These are phyloP conservation scores for Chondrosia reniformis DNA, from an alignment of 37 sponge, comb jelly and placozoan genomes.

Conservation along the genomic window DNA sequence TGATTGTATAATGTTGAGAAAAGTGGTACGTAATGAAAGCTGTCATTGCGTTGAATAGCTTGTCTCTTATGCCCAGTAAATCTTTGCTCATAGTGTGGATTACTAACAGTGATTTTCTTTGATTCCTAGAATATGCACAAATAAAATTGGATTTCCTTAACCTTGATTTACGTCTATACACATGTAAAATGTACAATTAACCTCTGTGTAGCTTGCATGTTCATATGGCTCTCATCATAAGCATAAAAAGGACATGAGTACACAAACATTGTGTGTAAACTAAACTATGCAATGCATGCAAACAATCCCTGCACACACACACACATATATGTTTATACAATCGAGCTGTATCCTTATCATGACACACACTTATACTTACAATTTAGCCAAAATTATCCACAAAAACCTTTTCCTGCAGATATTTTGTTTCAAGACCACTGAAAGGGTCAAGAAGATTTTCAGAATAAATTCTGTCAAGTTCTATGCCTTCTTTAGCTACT, in stretches of 20 bases:
- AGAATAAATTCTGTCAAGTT: slow-evolving; percentile 2
- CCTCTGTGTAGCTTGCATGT: too few species aligned
- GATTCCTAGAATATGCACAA: slow-evolving; percentile 24
- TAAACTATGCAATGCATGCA: too few species aligned
- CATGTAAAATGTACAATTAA: too few species aligned
- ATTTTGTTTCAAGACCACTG: slow-evolving; percentile 9
- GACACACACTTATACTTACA: too few species aligned
- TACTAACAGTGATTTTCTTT: slow-evolving; percentile 20
- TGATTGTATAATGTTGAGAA: background rate
- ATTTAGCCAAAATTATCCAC: background rate
- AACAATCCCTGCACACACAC: too few species aligned
- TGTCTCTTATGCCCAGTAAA: slow-evolving; percentile 31
- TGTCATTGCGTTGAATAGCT: slow-evolving; percentile 9
- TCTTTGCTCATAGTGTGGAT: slow-evolving; percentile 2
- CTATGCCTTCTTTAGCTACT: slow-evolving; percentile 18
- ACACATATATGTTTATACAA: background rate
- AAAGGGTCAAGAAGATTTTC: slow-evolving; percentile 12
- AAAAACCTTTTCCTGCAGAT: slow-evolving; percentile 24
- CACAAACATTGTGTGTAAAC: too few species aligned
- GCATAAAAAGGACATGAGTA: too few species aligned
- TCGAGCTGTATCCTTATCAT: too few species aligned
- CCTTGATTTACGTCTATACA: too few species aligned
- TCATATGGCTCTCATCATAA: too few species aligned
- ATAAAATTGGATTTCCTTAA: background rate
- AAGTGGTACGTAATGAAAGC: slow-evolving; percentile 39